Evolutionary conservation across 2,888 invertebrate genomes (phyloP).

Genomic region (Ferrisia virgata): DNA sequence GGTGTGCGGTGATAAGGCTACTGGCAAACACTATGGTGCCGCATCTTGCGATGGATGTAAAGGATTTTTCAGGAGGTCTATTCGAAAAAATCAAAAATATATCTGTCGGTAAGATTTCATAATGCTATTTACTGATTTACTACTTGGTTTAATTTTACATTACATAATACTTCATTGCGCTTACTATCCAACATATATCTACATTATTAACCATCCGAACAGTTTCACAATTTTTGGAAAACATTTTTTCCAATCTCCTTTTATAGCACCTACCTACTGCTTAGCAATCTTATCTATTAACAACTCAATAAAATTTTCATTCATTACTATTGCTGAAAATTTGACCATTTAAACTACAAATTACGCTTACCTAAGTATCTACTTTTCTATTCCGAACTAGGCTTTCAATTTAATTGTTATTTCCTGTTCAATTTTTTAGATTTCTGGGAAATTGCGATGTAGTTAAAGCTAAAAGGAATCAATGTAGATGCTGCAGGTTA

Average conservation of each 20-base stretch:
- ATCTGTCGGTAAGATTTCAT: constrained; percentile 70
- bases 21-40: constrained; percentile 95
- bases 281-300: too few relatives aligned
- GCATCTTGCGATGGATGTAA: constrained; percentile 97
- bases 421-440: background rate
- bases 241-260: too few relatives aligned
- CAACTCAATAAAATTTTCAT: too few relatives aligned
- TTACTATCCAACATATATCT: too few relatives aligned
- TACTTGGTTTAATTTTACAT: background rate
- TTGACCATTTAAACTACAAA: too few relatives aligned
- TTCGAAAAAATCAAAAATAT: constrained; percentile 90
- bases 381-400: too few relatives aligned
- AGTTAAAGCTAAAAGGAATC: constrained; percentile 95
- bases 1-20: constrained; percentile 93
- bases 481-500: constrained; percentile 92
- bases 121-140: background rate
- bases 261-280: too few relatives aligned
- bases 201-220: too few relatives aligned
- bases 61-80: constrained; percentile 87
- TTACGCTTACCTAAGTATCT: too few relatives aligned
- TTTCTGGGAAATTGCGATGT: constrained; percentile 84
- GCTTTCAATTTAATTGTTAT: constrained; percentile 52
- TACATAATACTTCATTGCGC: too few relatives aligned
- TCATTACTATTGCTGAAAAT: too few relatives aligned
- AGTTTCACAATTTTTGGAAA: too few relatives aligned